phyloP scores from a whole-genome alignment of 2,113 vertebrate genomes.

The Callionymus lyra region DNA sequence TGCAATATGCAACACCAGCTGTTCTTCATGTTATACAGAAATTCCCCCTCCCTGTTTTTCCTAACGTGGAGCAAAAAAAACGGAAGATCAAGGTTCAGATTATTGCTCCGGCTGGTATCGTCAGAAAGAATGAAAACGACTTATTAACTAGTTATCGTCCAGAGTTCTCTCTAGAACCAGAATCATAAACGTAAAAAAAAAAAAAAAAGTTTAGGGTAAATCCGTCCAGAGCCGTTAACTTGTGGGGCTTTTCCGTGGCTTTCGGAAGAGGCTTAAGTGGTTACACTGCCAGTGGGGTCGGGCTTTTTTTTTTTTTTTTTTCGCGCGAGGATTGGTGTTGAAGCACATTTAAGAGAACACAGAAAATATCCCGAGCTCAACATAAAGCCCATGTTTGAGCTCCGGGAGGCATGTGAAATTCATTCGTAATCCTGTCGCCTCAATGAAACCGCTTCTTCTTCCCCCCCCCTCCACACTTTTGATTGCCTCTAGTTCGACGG shows the following conservation, averaged over 20 bases:
- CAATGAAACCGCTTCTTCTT: constrained; percentile 9
- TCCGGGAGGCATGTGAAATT: constrained; percentile 34
- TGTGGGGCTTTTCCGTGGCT: constrained; percentile 43
- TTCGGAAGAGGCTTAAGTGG: constrained; percentile 52
- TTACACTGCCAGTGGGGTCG: constrained; percentile 44
- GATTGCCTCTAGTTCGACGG: background rate
- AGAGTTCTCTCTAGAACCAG: constrained; percentile 20
- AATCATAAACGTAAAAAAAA: constrained; percentile 24
- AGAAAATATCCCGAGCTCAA: constrained; percentile 36
- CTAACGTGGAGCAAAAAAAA: too few relatives aligned
- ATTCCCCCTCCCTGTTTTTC: background rate
- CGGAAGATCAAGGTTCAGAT: too few relatives aligned
- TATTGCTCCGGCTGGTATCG: too few relatives aligned
- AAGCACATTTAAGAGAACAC: constrained; percentile 47
- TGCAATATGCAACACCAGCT: constrained; percentile 6
- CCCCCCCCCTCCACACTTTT: too few relatives aligned
- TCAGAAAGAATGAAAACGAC: constrained; percentile 10
- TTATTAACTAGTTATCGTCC: constrained; percentile 32
- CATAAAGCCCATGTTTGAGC: constrained; percentile 36
- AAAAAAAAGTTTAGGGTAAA: constrained; percentile 24
- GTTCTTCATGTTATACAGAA: background rate
- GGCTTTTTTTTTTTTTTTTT: too few relatives aligned
- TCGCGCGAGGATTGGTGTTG: constrained; percentile 40
- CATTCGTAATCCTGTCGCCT: constrained; percentile 31
- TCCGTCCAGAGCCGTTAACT: constrained; percentile 36